These are phyloP conservation scores for Cossypha heuglini DNA, from an alignment of 2,797 vertebrate species.

Conservation along the genomic window DNA sequence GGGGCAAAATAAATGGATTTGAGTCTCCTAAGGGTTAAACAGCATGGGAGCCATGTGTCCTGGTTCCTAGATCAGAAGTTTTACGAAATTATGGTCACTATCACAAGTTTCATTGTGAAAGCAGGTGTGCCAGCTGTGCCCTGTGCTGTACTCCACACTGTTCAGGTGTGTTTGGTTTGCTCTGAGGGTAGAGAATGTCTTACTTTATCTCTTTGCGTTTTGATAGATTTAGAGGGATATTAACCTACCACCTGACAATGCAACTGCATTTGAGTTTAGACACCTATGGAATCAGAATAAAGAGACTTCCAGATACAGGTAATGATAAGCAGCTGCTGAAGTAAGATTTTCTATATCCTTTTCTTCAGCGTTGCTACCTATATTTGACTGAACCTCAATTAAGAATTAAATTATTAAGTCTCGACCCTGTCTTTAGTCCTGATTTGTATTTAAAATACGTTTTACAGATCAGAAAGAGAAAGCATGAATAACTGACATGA, in stretches of 20 bases:
- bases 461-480: background rate
- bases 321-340: slow-evolving; percentile 12
- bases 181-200: background rate
- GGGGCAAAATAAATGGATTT: background rate
- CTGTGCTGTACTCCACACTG: background rate
- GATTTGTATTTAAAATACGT: slow-evolving; percentile 23
- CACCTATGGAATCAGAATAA: background rate
- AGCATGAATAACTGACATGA: background rate
- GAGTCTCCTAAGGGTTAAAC: background rate
- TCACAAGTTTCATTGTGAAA: background rate
- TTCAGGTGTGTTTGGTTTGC: background rate
- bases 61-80: background rate
- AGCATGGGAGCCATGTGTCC: background rate
- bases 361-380: background rate
- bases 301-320: background rate
- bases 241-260: background rate
- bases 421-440: slow-evolving; percentile 12
- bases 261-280: background rate
- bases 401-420: slow-evolving; percentile 33
- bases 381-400: slow-evolving; percentile 33
- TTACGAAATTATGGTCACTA: background rate
- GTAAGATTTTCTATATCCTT: slow-evolving; percentile 16
- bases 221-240: background rate
- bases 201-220: background rate
- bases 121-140: background rate